These are phyloP conservation scores for Netelia inedita DNA, from an alignment of 2,888 invertebrate genomes.

Conservation along the genomic window DNA sequence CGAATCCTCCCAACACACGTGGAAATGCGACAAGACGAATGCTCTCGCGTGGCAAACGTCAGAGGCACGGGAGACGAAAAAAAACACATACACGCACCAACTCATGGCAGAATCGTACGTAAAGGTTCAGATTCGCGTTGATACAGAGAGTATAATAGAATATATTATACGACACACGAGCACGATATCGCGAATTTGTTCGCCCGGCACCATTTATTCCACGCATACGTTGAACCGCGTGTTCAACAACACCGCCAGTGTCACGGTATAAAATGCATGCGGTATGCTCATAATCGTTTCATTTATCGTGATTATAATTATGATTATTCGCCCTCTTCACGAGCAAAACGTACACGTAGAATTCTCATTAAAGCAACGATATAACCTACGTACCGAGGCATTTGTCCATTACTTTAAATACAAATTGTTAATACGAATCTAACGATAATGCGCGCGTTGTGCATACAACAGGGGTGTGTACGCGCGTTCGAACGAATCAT, in stretches of 20 bases:
- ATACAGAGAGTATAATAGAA: not conserved
- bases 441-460: not conserved
- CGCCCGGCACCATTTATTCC: too few species aligned
- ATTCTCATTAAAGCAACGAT: not conserved
- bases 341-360: not conserved
- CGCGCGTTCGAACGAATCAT: not conserved
- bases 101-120: not conserved
- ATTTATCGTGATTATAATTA: not conserved
- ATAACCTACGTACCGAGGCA: not conserved
- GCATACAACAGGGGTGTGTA: not conserved
- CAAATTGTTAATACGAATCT: not conserved
- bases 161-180: not conserved
- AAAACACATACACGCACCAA: too few species aligned
- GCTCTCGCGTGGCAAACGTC: conserved; percentile 24
- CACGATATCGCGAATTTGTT: not conserved
- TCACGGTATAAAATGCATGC: not conserved
- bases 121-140: not conserved
- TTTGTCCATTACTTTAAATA: not conserved
- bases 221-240: too few species aligned
- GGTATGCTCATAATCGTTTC: conserved; percentile 15
- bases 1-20: not conserved
- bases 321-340: not conserved
- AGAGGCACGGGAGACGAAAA: not conserved
- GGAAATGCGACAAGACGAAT: conserved; percentile 49
- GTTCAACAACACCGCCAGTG: not conserved